A percentile compares a stretch with the other conserved stretches of the same genome.
Evolutionary conservation across 2,113 vertebrate genomes (phyloP).

Genomic region (Acanthochromis polyacanthus): DNA sequence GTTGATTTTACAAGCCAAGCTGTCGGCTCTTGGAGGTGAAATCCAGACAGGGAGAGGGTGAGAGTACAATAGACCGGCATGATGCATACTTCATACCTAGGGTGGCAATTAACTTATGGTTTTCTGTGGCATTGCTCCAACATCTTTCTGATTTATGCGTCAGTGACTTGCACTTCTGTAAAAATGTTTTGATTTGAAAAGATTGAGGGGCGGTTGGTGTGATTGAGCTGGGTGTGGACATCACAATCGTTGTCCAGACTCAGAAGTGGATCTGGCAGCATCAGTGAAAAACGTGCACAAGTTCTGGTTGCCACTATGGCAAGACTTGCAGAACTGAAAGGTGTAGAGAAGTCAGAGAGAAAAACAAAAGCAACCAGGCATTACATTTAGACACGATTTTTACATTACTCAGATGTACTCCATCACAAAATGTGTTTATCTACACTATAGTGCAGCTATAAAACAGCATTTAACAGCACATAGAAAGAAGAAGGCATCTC

Average conservation of each 20-base stretch:
- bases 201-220: slow-evolving; percentile 10
- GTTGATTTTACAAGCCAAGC: slow-evolving; percentile 60
- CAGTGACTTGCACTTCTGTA: slow-evolving; percentile 30
- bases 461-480: slow-evolving; percentile 8
- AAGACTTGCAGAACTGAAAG: not conserved
- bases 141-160: slow-evolving; percentile 60
- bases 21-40: slow-evolving; percentile 62
- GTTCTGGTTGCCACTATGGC: not conserved
- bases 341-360: not conserved
- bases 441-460: not conserved
- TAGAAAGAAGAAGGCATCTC: not conserved
- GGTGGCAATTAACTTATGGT: slow-evolving; percentile 67
- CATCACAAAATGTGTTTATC: not conserved
- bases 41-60: slow-evolving; percentile 59
- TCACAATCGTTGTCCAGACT: slow-evolving; percentile 26
- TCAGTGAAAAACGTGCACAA: not conserved
- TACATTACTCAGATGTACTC: not conserved
- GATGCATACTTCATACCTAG: slow-evolving; percentile 59
- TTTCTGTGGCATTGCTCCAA: slow-evolving; percentile 73
- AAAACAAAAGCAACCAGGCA: not conserved
- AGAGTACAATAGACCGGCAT: slow-evolving; percentile 46
- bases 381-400: not conserved
- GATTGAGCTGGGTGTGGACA: slow-evolving; percentile 4
- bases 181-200: slow-evolving; percentile 69
- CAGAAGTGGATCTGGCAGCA: slow-evolving; percentile 32